Evolutionary conservation across 2,888 invertebrate genomes (phyloP), one percentile per base, ranked within the genome.

Genomic region (Ethmia dodecea): DNA sequence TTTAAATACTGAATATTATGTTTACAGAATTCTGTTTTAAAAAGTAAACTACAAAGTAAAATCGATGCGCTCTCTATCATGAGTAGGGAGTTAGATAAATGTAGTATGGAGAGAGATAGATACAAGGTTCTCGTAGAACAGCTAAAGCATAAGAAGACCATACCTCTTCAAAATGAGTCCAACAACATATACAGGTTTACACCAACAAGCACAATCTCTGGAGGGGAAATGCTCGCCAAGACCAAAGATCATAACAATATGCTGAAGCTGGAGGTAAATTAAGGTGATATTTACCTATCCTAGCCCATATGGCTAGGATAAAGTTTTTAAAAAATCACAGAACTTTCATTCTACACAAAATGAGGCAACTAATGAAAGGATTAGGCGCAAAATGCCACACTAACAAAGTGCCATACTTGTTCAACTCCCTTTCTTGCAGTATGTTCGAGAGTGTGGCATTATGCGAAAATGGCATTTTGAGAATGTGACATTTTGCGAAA

Each of bases 41-140:
- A 89, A 58, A 89, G 92, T 43, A 94, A 94, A 70, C 75, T 95
- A 14, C 92, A 93, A 58, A 92, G 94, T 58, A 95, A 96, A 72
- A 88, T 92, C 33, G 94, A 95, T 71, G 95, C 95, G 2, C 68
- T 96, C 22, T 79, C 91, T n/a, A 93, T 94, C 41, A 84, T 95
- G 64, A 92, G 90, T 42, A 89, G 90, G 53, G 94, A 95, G 60
- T 70, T 95, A 38, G 93, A 94, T 52, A 91, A 92, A 70, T 93
- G 92, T 62, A 90, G 92, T 39, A 90, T 90, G 54, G 94, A 96
- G 61, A 80, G 94, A 16, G 95, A 95, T 66, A 91, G 92, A 59
- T 94, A 91, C 56, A 94, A 93, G 67, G 69, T 93, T 5, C 89
- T 94, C 87, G 93, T 93, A 0, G 94, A 95, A 58, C 93, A 94